Base-by-base conservation (phyloP, 1,140 invertebrate species). In the Elymnias hypermnestra region DNA sequence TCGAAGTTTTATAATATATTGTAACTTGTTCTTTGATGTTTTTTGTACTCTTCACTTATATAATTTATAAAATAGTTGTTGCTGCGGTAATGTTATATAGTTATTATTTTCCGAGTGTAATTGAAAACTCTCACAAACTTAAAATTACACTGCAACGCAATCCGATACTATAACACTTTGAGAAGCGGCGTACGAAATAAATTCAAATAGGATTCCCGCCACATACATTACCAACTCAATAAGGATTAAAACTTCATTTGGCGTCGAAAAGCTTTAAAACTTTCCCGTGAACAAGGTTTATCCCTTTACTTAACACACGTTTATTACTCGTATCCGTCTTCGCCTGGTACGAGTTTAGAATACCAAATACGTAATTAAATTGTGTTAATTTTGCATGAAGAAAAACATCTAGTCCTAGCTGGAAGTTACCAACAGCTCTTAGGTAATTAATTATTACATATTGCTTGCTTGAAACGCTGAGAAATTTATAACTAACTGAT, bases 161-260 rank as follows among this genome's bases (percentile, higher is more conserved):
- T 21, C 19, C n/a, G n/a, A 21, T 6, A 21, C 3, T 6, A 21
- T 1, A 5, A 33, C 29, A 36, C 33, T 36, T 36, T 36, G 33
- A 36, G 17, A 19, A 36, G n/a, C 33, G 15, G 15, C 10, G 21
- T 15, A 17, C 39, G 66, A 70, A 75, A 81, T 77, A 77, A 79
- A 83, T 81, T 77, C 71, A 56, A 73, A 77, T 77, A 81, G 70
- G 71, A 75, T 75, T 75, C 53, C 53, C 54, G 61, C 42, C 55
- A 72, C 61, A 70, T 63, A 66, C 58, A 75, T 79, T 74, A 76
- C 60, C 60, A 72, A 79, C 72, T 79, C 72, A 72, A 81, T 83
- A 75, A 77, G 67, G 68, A 79, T 81, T 79, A 81, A 72, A 77
- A 79, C 70, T 76, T 76, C 60, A 72, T 74, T 70, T 63, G 56